These are phyloP conservation scores for Vanessa tameamea DNA, from an alignment of 1,140 invertebrate genomes.

Conservation along the genomic window DNA sequence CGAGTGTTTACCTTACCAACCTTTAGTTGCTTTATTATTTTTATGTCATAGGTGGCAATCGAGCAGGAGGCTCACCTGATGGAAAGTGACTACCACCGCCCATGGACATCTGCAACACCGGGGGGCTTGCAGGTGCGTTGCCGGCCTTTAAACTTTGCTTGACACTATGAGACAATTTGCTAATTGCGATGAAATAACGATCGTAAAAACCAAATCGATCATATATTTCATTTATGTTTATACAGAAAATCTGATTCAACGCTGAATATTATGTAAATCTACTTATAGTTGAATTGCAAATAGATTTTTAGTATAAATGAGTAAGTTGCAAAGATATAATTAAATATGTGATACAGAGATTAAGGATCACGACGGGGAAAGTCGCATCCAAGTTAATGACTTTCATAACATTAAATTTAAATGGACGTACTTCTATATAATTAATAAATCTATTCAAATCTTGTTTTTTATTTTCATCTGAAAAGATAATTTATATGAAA, in stretches of 20 bases:
- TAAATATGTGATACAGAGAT: slow-evolving; percentile 35
- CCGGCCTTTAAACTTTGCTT: too few species aligned
- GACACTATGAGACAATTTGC: too few species aligned
- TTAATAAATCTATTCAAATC: slow-evolving; percentile 31
- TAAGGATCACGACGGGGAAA: slow-evolving; percentile 30
- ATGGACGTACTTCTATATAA: slow-evolving; percentile 41
- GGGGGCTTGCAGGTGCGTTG: too few species aligned
- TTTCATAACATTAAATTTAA: slow-evolving; percentile 26
- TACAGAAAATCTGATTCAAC: too few species aligned
- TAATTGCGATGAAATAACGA: slow-evolving; percentile 12
- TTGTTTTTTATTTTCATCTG: slow-evolving; percentile 21
- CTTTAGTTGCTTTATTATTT: too few species aligned
- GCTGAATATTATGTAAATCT: not conserved
- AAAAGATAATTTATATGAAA: not conserved
- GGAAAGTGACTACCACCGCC: too few species aligned
- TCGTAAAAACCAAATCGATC: too few species aligned
- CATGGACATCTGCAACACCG: too few species aligned
- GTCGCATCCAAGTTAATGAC: slow-evolving; percentile 34
- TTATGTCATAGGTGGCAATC: too few species aligned
- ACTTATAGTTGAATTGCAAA: not conserved
- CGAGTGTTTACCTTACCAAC: too few species aligned
- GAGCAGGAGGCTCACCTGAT: too few species aligned
- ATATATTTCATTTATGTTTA: too few species aligned
- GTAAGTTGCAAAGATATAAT: slow-evolving; percentile 35
- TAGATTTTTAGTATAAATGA: slow-evolving; percentile 21